phyloP scores from a whole-genome alignment of 1,140 invertebrate genomes.

The honey bee (Apis mellifera) region DNA sequence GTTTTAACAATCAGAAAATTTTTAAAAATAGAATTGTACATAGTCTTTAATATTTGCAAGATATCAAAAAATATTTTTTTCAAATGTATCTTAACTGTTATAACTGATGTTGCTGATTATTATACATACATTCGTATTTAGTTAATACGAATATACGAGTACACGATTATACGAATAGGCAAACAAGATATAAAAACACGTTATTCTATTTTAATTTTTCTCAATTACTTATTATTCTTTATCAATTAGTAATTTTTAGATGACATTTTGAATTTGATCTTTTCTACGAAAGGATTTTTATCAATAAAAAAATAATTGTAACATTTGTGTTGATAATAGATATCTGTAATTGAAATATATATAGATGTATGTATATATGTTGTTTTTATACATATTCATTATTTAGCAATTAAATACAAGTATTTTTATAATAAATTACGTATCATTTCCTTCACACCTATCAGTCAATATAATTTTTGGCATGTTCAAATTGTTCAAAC shows the following conservation, averaged over 20 bases:
- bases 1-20: not conserved
- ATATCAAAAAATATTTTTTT: conserved; percentile 35
- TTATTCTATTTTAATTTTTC: not conserved
- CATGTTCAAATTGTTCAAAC: not conserved
- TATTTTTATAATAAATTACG: conserved; percentile 26
- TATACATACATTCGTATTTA: conserved; percentile 12
- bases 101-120: not conserved
- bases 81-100: not conserved
- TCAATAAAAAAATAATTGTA: conserved; percentile 4
- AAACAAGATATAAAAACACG: not conserved
- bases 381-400: conserved; percentile 31
- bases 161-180: not conserved
- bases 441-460: conserved; percentile 3
- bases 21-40: conserved; percentile 40
- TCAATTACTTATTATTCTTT: not conserved
- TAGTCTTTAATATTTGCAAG: conserved; percentile 3
- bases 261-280: not conserved
- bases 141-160: not conserved
- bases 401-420: conserved; percentile 22
- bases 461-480: not conserved
- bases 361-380: not conserved
- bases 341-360: conserved; percentile 25
- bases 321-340: not conserved
- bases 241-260: not conserved
- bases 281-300: not conserved